A percentile compares a stretch with the other conserved stretches of the same genome.
These are phyloP conservation scores for Eurytoma adleriae DNA, from an alignment of 2,888 invertebrate species.

Conservation along the genomic window DNA sequence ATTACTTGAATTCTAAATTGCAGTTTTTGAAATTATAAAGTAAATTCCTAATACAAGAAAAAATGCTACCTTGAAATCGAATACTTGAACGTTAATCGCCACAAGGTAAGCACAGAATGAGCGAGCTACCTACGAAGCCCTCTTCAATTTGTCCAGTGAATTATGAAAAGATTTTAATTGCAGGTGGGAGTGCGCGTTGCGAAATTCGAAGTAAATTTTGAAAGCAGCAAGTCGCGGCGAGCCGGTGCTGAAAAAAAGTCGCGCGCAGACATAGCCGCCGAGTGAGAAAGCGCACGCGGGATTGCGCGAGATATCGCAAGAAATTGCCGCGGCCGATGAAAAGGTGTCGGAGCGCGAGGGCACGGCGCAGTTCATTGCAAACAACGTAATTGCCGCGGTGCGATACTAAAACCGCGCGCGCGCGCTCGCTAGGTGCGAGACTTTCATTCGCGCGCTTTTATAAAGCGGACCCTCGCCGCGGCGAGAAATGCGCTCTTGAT, in stretches of 20 bases:
- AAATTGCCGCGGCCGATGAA: constrained; percentile 33
- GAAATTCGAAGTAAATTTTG: background rate
- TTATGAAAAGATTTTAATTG: constrained; percentile 4
- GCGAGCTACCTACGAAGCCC: no score
- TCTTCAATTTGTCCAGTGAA: no score
- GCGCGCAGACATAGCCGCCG: background rate
- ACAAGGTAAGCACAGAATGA: no score
- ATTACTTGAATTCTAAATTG: no score
- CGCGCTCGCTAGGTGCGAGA: constrained; percentile 10
- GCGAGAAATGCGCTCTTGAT: constrained; percentile 44
- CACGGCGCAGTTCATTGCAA: constrained; percentile 41
- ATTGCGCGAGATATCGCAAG: constrained; percentile 37
- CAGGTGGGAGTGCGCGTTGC: background rate
- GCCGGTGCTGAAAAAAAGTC: background rate
- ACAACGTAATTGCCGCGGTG: constrained; percentile 34
- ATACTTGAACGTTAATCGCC: no score
- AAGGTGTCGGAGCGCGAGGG: constrained; percentile 37
- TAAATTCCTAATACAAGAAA: no score
- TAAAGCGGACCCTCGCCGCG: background rate
- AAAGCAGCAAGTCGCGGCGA: constrained; percentile 7
- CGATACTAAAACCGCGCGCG: background rate
- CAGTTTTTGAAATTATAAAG: no score
- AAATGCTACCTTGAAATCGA: no score
- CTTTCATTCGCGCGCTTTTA: constrained; percentile 47
- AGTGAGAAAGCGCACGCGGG: constrained; percentile 12